These are phyloP conservation scores for Euglossa dilemma DNA, from an alignment of 1,140 invertebrate species.

Conservation along the genomic window DNA sequence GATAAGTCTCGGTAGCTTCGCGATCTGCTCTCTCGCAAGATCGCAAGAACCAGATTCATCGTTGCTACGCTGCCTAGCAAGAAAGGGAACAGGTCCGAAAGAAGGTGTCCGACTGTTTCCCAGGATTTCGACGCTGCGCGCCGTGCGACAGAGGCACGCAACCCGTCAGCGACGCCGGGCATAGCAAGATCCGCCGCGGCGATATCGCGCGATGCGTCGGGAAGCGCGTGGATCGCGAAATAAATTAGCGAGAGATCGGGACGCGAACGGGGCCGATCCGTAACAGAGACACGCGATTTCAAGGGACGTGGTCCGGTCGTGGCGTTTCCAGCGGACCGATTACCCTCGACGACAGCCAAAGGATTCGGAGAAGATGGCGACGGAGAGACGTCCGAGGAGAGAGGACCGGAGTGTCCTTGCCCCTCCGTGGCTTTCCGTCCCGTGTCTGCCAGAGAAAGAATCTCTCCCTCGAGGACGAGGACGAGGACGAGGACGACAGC, in stretches of 20 bases:
- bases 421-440: constrained; percentile 19
- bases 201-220: constrained; percentile 16
- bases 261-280: constrained; percentile 32
- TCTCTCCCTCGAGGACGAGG: constrained; percentile 50
- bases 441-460: constrained; percentile 39
- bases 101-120: background rate
- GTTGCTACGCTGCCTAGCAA: no score
- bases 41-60: no score
- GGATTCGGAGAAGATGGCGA: background rate
- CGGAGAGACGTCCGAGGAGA: background rate
- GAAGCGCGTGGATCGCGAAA: constrained; percentile 24
- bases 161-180: constrained; percentile 8
- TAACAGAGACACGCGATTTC: constrained; percentile 9
- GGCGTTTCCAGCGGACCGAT: constrained; percentile 29
- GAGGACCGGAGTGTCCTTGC: constrained; percentile 61
- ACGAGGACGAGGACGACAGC: background rate
- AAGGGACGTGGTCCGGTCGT: constrained; percentile 23
- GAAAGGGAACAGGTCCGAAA: no score
- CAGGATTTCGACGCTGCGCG: background rate
- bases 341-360: background rate
- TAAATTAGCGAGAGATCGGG: constrained; percentile 52
- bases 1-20: no score
- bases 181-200: background rate
- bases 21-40: no score
- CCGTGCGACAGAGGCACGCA: constrained; percentile 10